These are phyloP conservation scores for Micromesistius poutassou DNA, from an alignment of 2,797 vertebrate genomes.

Conservation along the genomic window DNA sequence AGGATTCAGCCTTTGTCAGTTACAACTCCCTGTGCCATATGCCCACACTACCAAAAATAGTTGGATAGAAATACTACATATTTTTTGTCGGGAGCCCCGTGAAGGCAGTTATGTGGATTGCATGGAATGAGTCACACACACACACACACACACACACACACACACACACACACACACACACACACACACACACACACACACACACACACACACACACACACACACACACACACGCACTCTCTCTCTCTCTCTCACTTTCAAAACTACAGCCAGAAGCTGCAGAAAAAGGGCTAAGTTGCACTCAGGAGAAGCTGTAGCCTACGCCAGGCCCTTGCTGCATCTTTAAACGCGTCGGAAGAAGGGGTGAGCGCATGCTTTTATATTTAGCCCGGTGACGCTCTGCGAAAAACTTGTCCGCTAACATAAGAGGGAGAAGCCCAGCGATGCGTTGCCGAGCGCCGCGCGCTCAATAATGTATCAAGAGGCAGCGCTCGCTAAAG, in stretches of 20 bases:
- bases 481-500: conserved; percentile 63
- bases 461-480: conserved; percentile 72
- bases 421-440: conserved; percentile 68
- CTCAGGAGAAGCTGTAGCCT: conserved; percentile 24
- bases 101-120: not conserved
- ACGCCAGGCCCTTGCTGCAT: conserved; percentile 55
- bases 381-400: conserved; percentile 69
- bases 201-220: no score
- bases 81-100: not conserved
- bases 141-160: conserved; percentile 27
- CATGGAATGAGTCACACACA: not conserved
- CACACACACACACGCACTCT: no score
- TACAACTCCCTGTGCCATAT: conserved; percentile 38
- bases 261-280: conserved; percentile 28
- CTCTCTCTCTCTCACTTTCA: not conserved
- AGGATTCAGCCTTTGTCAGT: conserved; percentile 22
- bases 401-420: conserved; percentile 57
- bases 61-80: not conserved
- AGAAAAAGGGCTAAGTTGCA: conserved; percentile 46
- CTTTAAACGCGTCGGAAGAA: conserved; percentile 56
- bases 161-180: conserved; percentile 18
- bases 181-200: not conserved
- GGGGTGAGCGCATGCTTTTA: conserved; percentile 60
- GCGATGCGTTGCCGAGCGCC: conserved; percentile 63
- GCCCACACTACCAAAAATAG: conserved; percentile 2